Base-by-base conservation (phyloP, 2,888 invertebrate genomes). In the Amorpha juglandis region DNA sequence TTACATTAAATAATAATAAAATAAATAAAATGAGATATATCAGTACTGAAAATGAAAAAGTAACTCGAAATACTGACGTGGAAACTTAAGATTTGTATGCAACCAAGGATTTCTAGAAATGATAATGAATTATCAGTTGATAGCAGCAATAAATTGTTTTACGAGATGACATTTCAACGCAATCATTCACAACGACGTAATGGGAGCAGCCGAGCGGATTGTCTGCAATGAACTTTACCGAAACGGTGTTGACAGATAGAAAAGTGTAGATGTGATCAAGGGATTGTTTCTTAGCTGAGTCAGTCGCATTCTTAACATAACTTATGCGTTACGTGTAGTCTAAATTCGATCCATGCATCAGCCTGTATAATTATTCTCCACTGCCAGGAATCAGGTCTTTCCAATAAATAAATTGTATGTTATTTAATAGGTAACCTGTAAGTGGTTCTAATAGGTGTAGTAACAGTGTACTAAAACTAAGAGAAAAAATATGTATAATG, bases 101-200 rank as follows among this genome's bases (percentile, higher is more conserved):
- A 4, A 1, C 33, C 33, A 33, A 7, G 3, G 53, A 53, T 27
- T 21, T 27, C 52, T n/a, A 53, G n/a, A 53, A 53, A 35, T 45
- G 53, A 58, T 58, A 58, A 58, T 42, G 38, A 58, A 58, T 58
- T 58, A 19, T 21, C 58, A 42, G 58, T 42, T 58, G 19, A 58
- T 58, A 58, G 58, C 58, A 16, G 58, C 42, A 42, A 58, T 58
- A 58, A 58, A 58, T 58, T 58, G 58, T 42, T 58, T 42, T 42
- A 58, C 58, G 58, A 58, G 58, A 58, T 58, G 58, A 42, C 58
- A 58, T 58, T 58, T 58, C 58, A 58, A 19, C 42, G 58, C 42
- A 42, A 58, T 58, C 42, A 58, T 58, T 58, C 42, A 58, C 58
- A 19, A 38, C 42, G 58, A 42, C 58, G 19, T 42, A 58, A 58